Conservation (phyloP, 2,888 invertebrate genomes). For the Lottia scabra region DNA sequence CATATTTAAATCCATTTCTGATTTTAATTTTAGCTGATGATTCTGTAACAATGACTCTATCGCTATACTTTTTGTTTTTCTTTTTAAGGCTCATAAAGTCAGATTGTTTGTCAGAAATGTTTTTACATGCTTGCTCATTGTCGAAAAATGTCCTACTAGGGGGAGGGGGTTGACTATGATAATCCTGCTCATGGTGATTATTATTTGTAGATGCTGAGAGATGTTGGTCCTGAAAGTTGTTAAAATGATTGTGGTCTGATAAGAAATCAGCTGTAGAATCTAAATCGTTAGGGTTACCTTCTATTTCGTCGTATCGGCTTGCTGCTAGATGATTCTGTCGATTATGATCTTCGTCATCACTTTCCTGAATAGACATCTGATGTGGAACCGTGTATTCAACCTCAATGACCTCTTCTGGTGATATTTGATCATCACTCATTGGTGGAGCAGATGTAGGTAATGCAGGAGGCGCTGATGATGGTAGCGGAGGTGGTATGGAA, state of each 20-base stretch:
- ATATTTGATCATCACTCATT: conserved; percentile 1
- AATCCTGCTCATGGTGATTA: no score
- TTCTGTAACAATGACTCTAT: not conserved
- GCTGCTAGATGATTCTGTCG: not conserved
- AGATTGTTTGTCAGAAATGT: no score
- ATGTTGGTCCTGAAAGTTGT: no score
- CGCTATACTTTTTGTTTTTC: not conserved
- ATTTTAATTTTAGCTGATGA: not conserved
- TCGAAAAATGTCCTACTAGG: no score
- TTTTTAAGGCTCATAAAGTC: not conserved
- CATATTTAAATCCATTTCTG: conserved; percentile 1
- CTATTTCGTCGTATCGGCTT: not conserved
- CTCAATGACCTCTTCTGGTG: conserved; percentile 18
- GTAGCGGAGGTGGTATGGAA: conserved; percentile 49
- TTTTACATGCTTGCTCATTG: no score
- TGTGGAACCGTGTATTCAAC: not conserved
- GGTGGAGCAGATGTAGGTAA: conserved; percentile 15
- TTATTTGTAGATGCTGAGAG: no score
- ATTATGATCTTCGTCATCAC: not conserved
- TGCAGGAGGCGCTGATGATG: conserved; percentile 48
- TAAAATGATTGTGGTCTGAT: no score
- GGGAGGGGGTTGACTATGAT: no score
- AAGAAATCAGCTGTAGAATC: no score
- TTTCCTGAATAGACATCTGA: not conserved
- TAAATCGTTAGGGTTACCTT: not conserved